These are phyloP conservation scores for Tauraco hartlaubi DNA, from an alignment of 2,797 vertebrate species.

Conservation along the genomic window DNA sequence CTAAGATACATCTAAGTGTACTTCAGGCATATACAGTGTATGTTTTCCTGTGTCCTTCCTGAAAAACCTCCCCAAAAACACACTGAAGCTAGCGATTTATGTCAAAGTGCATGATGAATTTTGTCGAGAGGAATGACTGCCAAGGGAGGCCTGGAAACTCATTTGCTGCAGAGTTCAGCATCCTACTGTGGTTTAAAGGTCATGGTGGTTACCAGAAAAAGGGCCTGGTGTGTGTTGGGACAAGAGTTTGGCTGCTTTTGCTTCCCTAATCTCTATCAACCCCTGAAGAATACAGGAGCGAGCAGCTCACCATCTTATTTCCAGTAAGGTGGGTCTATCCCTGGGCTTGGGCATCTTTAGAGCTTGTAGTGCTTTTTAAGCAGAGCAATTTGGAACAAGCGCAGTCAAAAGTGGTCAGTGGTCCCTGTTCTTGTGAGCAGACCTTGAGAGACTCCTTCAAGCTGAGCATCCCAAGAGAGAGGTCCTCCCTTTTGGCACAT, in stretches of 20 bases:
- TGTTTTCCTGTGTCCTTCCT: not conserved
- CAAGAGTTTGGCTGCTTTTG: not conserved
- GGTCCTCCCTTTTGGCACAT: not conserved
- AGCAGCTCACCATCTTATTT: not conserved
- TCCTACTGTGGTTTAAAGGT: not conserved
- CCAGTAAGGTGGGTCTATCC: not conserved
- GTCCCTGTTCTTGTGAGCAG: not conserved
- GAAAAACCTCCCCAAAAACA: not conserved
- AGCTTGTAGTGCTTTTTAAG: not conserved
- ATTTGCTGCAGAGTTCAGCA: not conserved
- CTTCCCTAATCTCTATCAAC: not conserved
- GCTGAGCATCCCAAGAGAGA: not conserved
- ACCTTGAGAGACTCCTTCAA: not conserved
- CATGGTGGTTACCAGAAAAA: not conserved
- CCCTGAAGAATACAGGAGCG: not conserved
- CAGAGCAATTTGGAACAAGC: not conserved
- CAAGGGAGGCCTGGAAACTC: slow-evolving; percentile 13
- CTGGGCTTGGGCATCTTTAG: too few relatives aligned
- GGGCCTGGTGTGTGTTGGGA: not conserved
- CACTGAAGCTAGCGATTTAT: not conserved
- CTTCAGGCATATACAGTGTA: not conserved
- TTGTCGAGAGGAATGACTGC: slow-evolving; percentile 1
- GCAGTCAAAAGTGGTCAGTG: not conserved
- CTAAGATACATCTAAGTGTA: too few relatives aligned
- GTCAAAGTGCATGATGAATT: slow-evolving; percentile 29